phyloP scores from a whole-genome alignment of 35 echinoderm and acorn worm genomes.

The Heliocidaris erythrogramma region DNA sequence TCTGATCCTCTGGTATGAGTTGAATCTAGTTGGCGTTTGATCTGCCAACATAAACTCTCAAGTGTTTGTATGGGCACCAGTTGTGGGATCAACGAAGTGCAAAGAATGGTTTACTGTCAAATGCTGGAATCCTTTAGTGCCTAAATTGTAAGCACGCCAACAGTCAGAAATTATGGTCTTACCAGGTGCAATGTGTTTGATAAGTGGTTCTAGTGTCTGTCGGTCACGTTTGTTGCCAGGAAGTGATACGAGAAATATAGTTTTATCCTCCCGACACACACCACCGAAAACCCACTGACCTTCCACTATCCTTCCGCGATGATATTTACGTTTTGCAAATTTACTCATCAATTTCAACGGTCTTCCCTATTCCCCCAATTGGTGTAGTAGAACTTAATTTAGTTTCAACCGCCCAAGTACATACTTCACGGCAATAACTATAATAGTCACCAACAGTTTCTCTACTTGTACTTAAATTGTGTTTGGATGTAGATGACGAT shows the following conservation, averaged over 20 bases:
- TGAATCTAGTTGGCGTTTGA: background rate
- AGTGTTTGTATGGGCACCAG: slow-evolving; percentile 30
- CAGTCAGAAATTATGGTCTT: slow-evolving; percentile 61
- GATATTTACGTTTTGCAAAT: slow-evolving; percentile 41
- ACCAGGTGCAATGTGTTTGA: slow-evolving; percentile 41
- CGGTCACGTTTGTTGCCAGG: background rate
- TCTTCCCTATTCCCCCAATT: background rate
- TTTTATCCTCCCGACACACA: slow-evolving; percentile 36
- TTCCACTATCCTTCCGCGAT: slow-evolving; percentile 48
- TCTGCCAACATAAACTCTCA: background rate
- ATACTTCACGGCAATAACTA: no score
- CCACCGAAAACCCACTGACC: slow-evolving; percentile 69
- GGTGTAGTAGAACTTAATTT: no score
- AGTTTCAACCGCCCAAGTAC: no score
- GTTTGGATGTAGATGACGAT: no score
- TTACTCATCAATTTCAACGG: background rate
- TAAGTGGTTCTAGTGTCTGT: slow-evolving; percentile 32
- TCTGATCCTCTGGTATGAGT: no score
- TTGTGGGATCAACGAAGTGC: slow-evolving; percentile 27
- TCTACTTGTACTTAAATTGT: no score
- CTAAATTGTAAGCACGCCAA: slow-evolving; percentile 54
- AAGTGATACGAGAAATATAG: slow-evolving; percentile 5
- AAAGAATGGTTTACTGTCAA: slow-evolving; percentile 46
- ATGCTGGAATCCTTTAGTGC: slow-evolving; percentile 30
- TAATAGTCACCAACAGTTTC: no score